Base-by-base conservation (phyloP, 2,888 invertebrate genomes). In the Odontothrips loti region DNA sequence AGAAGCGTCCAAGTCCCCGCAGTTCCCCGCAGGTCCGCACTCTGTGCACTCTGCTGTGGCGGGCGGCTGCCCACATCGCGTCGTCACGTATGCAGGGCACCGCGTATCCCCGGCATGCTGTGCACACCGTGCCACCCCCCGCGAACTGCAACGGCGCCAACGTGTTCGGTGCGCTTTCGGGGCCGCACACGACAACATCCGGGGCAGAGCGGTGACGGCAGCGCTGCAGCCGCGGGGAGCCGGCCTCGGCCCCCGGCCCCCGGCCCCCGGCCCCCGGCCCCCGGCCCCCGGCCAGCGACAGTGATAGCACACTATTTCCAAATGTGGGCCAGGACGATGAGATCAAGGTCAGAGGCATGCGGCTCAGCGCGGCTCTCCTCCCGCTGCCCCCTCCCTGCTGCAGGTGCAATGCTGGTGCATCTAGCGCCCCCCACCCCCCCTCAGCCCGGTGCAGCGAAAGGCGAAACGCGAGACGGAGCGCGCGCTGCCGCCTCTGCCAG, bases 321-420 rank as follows among this genome's bases (percentile, higher is more conserved):
- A 75, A 75, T 75, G 68, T 75, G 68, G 68, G 68, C 68, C 68
- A 75, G 68, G 68, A 27, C 68, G 68, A 27, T 27, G 12, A 75
- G 23, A 75, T 75, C 68, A 75, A 75, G 68, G 68, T 75, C 68
- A 75, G 23, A 27, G 27, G 68, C 23, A 12, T 12, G 68, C 68
- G 9, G 68, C 68, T 17, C 58, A 58, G 58, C n/a, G 58, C 58
- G n/a, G 58, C 58, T 6, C 20, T 6, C 58, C 20, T 17, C 15
- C 58, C 58, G 0, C 58, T 15, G 15, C 17, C 4, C 58, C 34
- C 17, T 6, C 58, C 6, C 58, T 15, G 58, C 58, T 58, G 58
- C 58, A 58, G 58, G 58, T 58, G 58, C 58, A 58, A 20, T 15
- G 58, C 58, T 20, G 58, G 68, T 27, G 68, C 68, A 75, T 75